Evolutionary conservation across 2,113 vertebrate genomes (phyloP).

Genomic region (Tiliqua scincoides): DNA sequence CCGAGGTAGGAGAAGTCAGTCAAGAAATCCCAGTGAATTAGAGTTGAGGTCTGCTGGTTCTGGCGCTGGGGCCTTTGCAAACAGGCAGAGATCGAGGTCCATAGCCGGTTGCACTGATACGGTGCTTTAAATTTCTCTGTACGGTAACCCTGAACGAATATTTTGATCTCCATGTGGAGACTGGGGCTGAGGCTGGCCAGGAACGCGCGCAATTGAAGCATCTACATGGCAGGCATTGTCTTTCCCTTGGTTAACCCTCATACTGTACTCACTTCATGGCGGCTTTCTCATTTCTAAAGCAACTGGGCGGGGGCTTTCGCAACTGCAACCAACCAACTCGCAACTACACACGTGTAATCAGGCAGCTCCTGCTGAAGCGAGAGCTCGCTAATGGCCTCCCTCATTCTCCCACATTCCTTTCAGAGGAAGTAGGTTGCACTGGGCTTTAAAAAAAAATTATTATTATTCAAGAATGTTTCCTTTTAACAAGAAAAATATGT

Average conservation of each 20-base stretch:
- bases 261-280: too few species aligned
- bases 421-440: neutral
- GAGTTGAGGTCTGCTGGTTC: too few species aligned
- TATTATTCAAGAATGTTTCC: too few species aligned
- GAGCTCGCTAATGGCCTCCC: neutral
- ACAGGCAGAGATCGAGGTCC: neutral
- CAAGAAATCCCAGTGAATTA: neutral
- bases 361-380: neutral
- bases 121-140: neutral
- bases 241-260: too few species aligned
- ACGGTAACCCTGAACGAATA: neutral
- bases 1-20: neutral
- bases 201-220: too few species aligned
- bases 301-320: neutral
- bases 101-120: neutral
- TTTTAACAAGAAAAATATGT: too few species aligned
- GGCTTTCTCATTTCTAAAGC: neutral
- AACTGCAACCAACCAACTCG: neutral
- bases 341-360: neutral
- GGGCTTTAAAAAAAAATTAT: too few species aligned
- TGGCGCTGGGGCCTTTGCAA: too few species aligned
- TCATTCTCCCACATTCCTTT: neutral
- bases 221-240: too few species aligned
- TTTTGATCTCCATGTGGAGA: neutral
- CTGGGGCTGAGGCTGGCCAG: neutral